Evolutionary conservation across 2,797 vertebrate genomes (phyloP).

Genomic region (Sebastes taczanowskii): DNA sequence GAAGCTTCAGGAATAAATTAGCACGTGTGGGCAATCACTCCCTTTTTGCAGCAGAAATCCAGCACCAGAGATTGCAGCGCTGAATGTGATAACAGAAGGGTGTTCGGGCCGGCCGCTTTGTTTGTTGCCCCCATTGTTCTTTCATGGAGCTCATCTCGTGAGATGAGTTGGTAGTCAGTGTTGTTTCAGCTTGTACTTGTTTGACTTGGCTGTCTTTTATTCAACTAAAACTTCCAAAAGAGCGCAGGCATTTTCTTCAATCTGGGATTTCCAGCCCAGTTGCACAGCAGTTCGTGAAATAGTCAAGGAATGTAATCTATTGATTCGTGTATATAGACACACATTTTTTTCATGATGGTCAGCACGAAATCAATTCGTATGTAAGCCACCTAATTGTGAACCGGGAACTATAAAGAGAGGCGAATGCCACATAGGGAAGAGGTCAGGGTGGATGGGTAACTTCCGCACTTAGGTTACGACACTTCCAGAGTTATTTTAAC

Average conservation of each 20-base stretch:
- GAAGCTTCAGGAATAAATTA: conserved; percentile 84
- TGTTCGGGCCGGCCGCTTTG: neutral
- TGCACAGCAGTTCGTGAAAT: too few relatives aligned
- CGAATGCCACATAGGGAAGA: too few relatives aligned
- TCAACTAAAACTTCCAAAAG: neutral
- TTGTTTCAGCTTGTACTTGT: neutral
- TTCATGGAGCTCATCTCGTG: neutral
- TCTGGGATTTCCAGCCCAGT: neutral
- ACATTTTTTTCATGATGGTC: too few relatives aligned
- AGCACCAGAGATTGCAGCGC: conserved; percentile 36
- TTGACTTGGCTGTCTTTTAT: neutral
- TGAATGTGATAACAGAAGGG: conserved; percentile 27
- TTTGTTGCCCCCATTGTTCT: conserved; percentile 7
- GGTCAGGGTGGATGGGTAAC: too few relatives aligned
- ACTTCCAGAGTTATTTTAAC: too few relatives aligned
- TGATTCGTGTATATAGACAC: too few relatives aligned
- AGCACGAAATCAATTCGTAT: too few relatives aligned
- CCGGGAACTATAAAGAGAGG: too few relatives aligned
- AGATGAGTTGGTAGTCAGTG: neutral
- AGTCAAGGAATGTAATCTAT: too few relatives aligned
- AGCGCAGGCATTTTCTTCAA: neutral
- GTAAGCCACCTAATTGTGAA: too few relatives aligned
- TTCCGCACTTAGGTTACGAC: too few relatives aligned
- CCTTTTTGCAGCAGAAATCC: conserved; percentile 50
- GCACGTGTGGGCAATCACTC: conserved; percentile 79